A percentile compares a stretch with the other conserved stretches of the same genome.
phyloP scores from a whole-genome alignment of 2,888 invertebrate genomes.

The Scelioninae gen. 2 region DNA sequence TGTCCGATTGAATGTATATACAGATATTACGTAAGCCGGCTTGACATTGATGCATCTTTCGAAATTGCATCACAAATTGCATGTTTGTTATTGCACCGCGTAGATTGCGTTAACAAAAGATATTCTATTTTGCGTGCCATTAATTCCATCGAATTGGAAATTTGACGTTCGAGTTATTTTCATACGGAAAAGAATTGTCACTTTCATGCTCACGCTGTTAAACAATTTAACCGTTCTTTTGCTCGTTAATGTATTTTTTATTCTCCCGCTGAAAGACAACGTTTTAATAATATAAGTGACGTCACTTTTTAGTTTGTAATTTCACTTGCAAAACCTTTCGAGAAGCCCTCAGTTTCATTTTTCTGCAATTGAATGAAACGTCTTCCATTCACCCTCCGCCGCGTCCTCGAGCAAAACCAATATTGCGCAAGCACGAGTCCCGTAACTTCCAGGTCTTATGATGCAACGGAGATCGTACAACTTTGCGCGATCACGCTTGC shows the following conservation, averaged over 20 bases:
- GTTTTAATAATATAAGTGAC: too few relatives aligned
- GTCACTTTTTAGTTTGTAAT: too few relatives aligned
- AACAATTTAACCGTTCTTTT: too few relatives aligned
- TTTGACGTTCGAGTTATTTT: too few relatives aligned
- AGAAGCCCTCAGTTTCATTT: constrained; percentile 20
- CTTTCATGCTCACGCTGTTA: too few relatives aligned
- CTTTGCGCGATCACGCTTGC: background rate
- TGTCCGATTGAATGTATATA: constrained; percentile 27
- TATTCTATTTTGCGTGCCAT: background rate
- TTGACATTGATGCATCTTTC: constrained; percentile 45
- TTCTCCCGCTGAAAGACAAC: too few relatives aligned
- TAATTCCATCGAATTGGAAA: too few relatives aligned
- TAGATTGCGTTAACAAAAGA: background rate
- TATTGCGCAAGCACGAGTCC: constrained; percentile 29
- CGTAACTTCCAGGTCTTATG: constrained; percentile 40
- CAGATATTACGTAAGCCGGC: constrained; percentile 25
- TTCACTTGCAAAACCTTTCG: constrained; percentile 6
- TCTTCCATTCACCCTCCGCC: constrained; percentile 38
- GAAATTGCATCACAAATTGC: constrained; percentile 33
- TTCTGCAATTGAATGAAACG: constrained; percentile 35
- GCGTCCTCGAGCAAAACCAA: constrained; percentile 26
- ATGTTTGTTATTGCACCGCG: constrained; percentile 16
- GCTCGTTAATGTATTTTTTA: too few relatives aligned
- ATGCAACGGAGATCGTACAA: constrained; percentile 28
- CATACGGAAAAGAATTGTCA: too few relatives aligned